These are phyloP conservation scores for Hermaeophaga mercurialis DNA, from an alignment of 2,888 invertebrate genomes.

Conservation along the genomic window DNA sequence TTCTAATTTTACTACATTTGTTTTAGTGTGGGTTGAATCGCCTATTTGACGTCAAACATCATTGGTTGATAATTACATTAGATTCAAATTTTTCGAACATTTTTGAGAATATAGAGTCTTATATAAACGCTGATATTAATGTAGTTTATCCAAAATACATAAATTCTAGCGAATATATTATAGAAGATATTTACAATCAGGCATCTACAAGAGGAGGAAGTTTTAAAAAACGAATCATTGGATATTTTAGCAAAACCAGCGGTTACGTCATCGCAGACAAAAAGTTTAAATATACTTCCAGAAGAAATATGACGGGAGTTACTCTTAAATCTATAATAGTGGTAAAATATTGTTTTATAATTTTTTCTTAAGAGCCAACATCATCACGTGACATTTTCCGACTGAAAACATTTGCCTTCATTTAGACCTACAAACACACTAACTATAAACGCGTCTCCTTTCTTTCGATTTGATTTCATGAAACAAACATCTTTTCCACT, in stretches of 20 bases:
- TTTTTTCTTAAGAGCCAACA: constrained; percentile 3
- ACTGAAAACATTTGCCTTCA: too few species aligned
- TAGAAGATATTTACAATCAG: constrained; percentile 45
- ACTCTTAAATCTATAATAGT: constrained; percentile 44
- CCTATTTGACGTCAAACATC: constrained; percentile 41
- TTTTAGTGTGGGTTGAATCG: constrained; percentile 41
- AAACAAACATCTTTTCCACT: too few species aligned
- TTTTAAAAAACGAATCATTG: constrained; percentile 30
- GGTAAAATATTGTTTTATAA: constrained; percentile 40
- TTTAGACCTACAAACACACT: too few species aligned
- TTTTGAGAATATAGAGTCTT: constrained; percentile 39
- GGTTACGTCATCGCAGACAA: constrained; percentile 32
- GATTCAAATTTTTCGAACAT: constrained; percentile 30
- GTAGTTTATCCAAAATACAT: constrained; percentile 33
- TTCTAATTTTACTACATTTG: too few species aligned
- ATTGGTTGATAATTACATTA: constrained; percentile 42
- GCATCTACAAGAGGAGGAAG: constrained; percentile 41
- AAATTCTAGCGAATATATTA: constrained; percentile 7
- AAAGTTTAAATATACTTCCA: constrained; percentile 41
- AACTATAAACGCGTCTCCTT: too few species aligned
- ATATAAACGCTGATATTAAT: constrained; percentile 43
- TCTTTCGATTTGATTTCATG: too few species aligned
- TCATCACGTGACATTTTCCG: too few species aligned
- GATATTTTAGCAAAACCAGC: constrained; percentile 34
- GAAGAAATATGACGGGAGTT: constrained; percentile 48